Percentiles rank a stretch among this genome's conserved stretches.
Conservation (phyloP, 2,113 vertebrate genomes). For the Gymnogyps californianus region DNA sequence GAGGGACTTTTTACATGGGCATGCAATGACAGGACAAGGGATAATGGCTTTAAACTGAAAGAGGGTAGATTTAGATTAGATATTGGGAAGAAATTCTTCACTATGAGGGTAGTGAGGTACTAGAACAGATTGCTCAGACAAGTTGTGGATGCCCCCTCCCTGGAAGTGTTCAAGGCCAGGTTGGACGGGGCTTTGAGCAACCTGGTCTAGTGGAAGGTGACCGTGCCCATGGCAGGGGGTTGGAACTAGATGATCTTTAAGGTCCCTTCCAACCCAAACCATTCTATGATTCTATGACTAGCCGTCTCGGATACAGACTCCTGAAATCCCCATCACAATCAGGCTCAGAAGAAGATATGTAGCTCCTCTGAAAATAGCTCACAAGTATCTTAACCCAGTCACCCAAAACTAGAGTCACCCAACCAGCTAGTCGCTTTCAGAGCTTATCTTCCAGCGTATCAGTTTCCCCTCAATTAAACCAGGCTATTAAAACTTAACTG, state of each 20-base stretch:
- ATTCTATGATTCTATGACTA: not conserved
- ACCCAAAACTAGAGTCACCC: not conserved
- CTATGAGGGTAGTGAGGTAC: too few species aligned
- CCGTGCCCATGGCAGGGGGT: not conserved
- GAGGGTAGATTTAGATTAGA: too few species aligned
- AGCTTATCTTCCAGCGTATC: conserved; percentile 7
- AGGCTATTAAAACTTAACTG: conserved; percentile 31
- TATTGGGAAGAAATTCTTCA: not conserved
- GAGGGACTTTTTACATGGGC: too few species aligned
- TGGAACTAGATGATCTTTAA: not conserved
- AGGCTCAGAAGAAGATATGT: not conserved
- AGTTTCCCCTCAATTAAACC: conserved; percentile 57
- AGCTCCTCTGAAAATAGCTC: not conserved
- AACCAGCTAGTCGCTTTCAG: not conserved
- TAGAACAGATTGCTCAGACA: too few species aligned
- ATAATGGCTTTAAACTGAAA: too few species aligned
- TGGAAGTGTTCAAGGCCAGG: not conserved
- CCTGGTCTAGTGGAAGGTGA: not conserved
- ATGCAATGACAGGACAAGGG: too few species aligned
- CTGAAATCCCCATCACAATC: not conserved
- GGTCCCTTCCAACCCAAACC: not conserved
- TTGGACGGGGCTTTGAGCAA: not conserved
- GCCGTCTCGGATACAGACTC: not conserved
- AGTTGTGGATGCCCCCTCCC: not conserved
- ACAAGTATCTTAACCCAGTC: not conserved